These are phyloP conservation scores for Numenius arquata DNA, from an alignment of 2,113 vertebrate genomes.

Conservation along the genomic window DNA sequence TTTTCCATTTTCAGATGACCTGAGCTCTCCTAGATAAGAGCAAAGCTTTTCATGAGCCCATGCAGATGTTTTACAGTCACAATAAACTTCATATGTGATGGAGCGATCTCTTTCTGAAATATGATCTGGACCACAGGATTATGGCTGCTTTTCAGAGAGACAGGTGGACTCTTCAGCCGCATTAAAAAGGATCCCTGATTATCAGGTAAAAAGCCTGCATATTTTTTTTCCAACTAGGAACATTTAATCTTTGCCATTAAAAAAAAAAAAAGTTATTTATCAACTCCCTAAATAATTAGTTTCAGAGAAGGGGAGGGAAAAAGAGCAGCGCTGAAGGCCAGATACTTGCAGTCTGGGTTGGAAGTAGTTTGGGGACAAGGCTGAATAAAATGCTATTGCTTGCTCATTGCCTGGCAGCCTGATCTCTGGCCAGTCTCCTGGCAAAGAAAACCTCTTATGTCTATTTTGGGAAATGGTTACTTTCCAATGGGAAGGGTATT, in stretches of 20 bases:
- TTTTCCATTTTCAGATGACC: conserved; percentile 8
- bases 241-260: not conserved
- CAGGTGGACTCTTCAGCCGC: not conserved
- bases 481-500: not conserved
- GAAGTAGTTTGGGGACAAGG: not conserved
- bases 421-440: not conserved
- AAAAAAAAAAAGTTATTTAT: not conserved
- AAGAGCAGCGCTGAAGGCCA: not conserved
- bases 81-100: not conserved
- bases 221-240: not conserved
- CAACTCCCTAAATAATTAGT: not conserved
- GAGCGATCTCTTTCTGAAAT: not conserved
- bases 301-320: not conserved
- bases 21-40: not conserved
- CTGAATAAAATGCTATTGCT: not conserved
- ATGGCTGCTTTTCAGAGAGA: not conserved
- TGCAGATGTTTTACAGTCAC: not conserved
- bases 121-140: not conserved
- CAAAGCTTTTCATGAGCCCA: not conserved
- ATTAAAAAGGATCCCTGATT: not conserved
- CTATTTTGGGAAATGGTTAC: not conserved
- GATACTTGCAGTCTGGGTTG: not conserved
- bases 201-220: not conserved
- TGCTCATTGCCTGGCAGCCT: not conserved
- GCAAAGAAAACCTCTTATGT: not conserved